phyloP scores from a whole-genome alignment of 2,888 invertebrate species.

The Brachyopa scutellaris region DNA sequence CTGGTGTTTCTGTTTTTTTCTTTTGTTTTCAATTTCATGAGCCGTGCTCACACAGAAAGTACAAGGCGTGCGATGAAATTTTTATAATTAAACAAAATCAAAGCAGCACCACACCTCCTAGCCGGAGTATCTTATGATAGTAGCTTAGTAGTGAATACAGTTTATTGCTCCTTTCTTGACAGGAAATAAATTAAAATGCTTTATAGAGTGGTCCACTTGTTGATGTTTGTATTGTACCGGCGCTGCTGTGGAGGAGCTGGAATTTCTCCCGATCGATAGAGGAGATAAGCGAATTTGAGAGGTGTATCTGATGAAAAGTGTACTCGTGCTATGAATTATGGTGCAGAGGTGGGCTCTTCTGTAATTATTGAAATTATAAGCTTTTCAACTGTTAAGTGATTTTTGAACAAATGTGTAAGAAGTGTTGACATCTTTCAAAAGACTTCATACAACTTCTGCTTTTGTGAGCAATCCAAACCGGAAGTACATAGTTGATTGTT shows the following conservation, averaged over 20 bases:
- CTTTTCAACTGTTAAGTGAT: too few relatives aligned
- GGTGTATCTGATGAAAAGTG: constrained; percentile 27
- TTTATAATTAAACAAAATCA: constrained; percentile 70
- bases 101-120: constrained; percentile 38
- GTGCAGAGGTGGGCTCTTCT: neutral
- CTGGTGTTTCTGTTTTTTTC: constrained; percentile 7
- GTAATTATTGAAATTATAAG: neutral
- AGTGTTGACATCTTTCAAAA: too few relatives aligned
- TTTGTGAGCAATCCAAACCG: too few relatives aligned
- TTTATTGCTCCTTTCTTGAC: constrained; percentile 15
- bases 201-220: constrained; percentile 61
- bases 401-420: too few relatives aligned
- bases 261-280: constrained; percentile 15
- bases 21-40: neutral
- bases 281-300: constrained; percentile 12
- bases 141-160: constrained; percentile 30
- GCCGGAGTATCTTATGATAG: constrained; percentile 24
- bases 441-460: too few relatives aligned
- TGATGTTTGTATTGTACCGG: constrained; percentile 39
- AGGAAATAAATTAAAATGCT: constrained; percentile 66
- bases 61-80: constrained; percentile 38
- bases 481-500: too few relatives aligned
- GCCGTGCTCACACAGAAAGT: neutral
- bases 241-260: neutral
- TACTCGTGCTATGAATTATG: neutral